Conservation (phyloP, 2,113 vertebrate species). For the Chunga burmeisteri region DNA sequence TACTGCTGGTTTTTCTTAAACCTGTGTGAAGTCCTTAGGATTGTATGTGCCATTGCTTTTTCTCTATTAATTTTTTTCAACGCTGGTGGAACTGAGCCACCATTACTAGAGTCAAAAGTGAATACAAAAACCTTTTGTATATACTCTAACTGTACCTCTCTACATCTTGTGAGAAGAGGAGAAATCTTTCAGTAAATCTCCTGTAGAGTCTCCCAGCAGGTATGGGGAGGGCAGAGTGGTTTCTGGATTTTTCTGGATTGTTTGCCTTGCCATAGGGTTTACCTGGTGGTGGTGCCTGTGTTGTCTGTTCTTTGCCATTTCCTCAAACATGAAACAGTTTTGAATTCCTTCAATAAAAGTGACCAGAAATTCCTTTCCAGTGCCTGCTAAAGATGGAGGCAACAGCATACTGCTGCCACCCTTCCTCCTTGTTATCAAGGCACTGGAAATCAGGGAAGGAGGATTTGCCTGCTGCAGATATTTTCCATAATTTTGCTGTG, state of each 20-base stretch:
- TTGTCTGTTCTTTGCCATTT: neutral
- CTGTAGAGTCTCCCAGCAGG: neutral
- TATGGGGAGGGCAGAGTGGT: neutral
- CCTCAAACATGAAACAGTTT: neutral
- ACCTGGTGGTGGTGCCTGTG: neutral
- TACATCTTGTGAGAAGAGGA: neutral
- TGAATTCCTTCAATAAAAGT: neutral
- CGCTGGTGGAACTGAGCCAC: neutral
- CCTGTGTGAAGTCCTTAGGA: neutral
- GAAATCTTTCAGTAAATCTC: neutral
- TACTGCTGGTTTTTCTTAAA: neutral
- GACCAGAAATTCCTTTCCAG: neutral
- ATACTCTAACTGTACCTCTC: neutral
- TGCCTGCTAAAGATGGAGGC: neutral
- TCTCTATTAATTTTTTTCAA: constrained; percentile 4
- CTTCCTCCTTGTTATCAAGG: neutral
- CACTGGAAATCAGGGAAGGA: neutral
- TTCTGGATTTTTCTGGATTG: neutral
- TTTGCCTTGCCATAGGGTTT: neutral
- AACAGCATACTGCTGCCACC: neutral
- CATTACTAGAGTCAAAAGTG: neutral
- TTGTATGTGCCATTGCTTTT: neutral
- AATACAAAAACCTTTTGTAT: constrained; percentile 42
- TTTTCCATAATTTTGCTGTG: neutral
- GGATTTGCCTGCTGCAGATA: neutral